These are phyloP conservation scores for Eptesicus fuscus DNA, from an alignment of 2,113 vertebrate genomes.

Conservation along the genomic window DNA sequence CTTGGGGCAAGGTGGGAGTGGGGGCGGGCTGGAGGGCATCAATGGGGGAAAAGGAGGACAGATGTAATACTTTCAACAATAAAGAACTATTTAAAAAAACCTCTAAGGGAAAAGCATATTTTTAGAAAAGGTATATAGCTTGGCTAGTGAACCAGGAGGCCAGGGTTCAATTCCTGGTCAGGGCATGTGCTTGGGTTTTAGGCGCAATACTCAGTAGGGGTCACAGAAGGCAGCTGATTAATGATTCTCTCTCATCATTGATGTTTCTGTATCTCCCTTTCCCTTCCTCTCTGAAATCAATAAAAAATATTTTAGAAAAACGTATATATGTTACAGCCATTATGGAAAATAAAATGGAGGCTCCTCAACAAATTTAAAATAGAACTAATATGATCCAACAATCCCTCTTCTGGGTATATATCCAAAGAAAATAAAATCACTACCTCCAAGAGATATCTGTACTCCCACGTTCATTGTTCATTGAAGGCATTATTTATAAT, in stretches of 20 bases:
- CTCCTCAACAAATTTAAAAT: neutral
- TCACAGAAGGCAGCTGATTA: too few relatives aligned
- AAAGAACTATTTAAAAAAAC: neutral
- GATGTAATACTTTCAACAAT: too few relatives aligned
- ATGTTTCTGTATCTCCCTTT: too few relatives aligned
- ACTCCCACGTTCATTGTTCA: neutral
- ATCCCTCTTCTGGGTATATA: neutral
- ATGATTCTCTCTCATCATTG: too few relatives aligned
- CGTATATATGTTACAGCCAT: neutral
- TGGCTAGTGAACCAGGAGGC: too few relatives aligned
- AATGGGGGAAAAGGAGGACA: too few relatives aligned
- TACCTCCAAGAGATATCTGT: neutral
- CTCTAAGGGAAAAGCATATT: neutral
- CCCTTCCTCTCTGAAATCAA: too few relatives aligned
- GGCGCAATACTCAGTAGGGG: too few relatives aligned
- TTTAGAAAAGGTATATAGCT: neutral
- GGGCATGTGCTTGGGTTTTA: too few relatives aligned
- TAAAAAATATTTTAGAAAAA: neutral
- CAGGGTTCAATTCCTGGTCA: too few relatives aligned
- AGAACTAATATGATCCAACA: neutral
- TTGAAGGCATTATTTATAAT: neutral
- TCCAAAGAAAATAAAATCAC: neutral
- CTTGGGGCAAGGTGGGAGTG: too few relatives aligned
- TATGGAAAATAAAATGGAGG: neutral
- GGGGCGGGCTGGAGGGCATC: too few relatives aligned